Conservation (phyloP, 2,888 invertebrate genomes). For the Tiliacea aurago region DNA sequence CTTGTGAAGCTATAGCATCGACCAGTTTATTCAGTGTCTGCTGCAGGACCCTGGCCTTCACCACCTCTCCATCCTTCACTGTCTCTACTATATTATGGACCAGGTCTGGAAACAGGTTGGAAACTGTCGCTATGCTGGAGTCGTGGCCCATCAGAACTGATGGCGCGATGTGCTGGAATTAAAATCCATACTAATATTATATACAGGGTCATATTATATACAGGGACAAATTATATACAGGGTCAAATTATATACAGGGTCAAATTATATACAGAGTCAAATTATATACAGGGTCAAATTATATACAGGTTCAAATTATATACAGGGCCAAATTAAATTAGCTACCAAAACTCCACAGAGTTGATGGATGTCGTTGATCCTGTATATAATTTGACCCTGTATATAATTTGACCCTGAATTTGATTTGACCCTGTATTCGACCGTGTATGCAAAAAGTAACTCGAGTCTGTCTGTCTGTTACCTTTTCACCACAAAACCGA, state of each 20-base stretch:
- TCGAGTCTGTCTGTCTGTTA: neutral
- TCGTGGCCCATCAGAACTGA: slow-evolving; percentile 92
- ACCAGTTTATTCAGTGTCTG: slow-evolving; percentile 84
- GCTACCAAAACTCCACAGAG: no score
- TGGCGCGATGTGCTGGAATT: slow-evolving; percentile 90
- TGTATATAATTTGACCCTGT: no score
- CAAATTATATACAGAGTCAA: no score
- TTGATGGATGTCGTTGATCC: no score
- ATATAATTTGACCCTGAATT: no score
- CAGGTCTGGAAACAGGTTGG: slow-evolving; percentile 92
- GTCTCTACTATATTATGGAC: slow-evolving; percentile 87
- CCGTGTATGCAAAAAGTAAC: neutral
- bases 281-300: no score
- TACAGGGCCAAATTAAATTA: no score
- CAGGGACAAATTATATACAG: no score
- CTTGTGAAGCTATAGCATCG: slow-evolving; percentile 82
- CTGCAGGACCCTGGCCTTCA: slow-evolving; percentile 86
- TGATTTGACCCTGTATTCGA: no score
- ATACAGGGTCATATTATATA: no score
- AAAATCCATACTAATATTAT: neutral
- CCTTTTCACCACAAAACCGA: neutral
- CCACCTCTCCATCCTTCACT: slow-evolving; percentile 81
- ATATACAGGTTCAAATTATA: no score
- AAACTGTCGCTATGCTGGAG: slow-evolving; percentile 92
- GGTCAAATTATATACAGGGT: no score